Percentiles rank a stretch among this genome's conserved stretches.
Evolutionary conservation across 2,888 invertebrate genomes (phyloP).

Genomic region (Arctia plantaginis): DNA sequence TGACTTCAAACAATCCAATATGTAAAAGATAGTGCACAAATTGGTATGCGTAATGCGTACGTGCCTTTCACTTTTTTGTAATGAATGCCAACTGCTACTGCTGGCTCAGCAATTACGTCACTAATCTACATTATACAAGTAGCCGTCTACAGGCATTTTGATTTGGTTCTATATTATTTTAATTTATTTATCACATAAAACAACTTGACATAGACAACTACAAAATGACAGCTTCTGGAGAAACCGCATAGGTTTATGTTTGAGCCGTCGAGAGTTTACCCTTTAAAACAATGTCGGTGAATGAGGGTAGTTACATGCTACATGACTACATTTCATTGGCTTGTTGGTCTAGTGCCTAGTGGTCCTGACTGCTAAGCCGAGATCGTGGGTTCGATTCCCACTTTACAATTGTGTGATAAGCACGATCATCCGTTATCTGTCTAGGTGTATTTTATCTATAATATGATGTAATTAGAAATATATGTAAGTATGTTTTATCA

Average conservation of each 20-base stretch:
- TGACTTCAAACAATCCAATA: constrained; percentile 22
- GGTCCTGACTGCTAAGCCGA: background rate
- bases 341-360: background rate
- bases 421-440: no score
- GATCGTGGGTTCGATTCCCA: background rate
- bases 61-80: constrained; percentile 49
- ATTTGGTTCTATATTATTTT: background rate
- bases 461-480: no score
- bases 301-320: no score
- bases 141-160: background rate
- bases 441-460: no score
- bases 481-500: no score
- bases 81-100: constrained; percentile 16
- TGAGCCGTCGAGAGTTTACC: no score
- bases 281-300: no score
- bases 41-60: constrained; percentile 37
- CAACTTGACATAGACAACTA: no score
- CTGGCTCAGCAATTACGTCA: constrained; percentile 27
- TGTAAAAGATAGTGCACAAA: constrained; percentile 20
- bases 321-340: background rate
- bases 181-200: no score
- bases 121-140: background rate
- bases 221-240: no score
- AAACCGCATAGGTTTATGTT: no score
- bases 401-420: background rate